phyloP scores from a whole-genome alignment of 23 tunicate species.

The Ciona savignyi region DNA sequence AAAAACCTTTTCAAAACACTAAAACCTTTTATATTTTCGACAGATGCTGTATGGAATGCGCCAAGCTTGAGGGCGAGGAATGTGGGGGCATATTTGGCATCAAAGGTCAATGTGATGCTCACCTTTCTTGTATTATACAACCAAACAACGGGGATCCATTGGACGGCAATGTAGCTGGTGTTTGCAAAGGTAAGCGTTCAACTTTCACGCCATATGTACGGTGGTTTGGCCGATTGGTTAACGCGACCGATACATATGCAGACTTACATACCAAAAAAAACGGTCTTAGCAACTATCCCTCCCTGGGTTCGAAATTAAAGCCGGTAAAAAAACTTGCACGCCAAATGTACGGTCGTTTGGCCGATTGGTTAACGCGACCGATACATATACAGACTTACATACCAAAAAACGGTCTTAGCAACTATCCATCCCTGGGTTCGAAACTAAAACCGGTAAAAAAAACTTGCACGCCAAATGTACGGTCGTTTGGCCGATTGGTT shows the following conservation, averaged over 20 bases:
- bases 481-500: no score
- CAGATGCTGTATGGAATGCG: slow-evolving; percentile 65
- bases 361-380: background rate
- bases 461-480: no score
- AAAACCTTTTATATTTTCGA: slow-evolving; percentile 14
- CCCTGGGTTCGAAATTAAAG: no score
- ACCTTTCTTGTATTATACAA: slow-evolving; percentile 46
- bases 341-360: background rate
- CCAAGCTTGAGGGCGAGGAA: slow-evolving; percentile 22
- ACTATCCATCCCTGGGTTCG: no score
- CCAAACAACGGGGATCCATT: slow-evolving; percentile 21
- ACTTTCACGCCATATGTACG: background rate
- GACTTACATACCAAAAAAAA: no score
- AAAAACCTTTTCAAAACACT: background rate
- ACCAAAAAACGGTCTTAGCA: no score
- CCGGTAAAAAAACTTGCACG: no score
- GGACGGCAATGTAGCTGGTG: slow-evolving; percentile 41
- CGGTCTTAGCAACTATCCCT: no score
- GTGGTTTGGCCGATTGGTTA: no score
- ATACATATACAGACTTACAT: no score
- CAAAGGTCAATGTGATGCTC: slow-evolving; percentile 45
- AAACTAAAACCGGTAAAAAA: no score
- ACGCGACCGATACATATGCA: no score
- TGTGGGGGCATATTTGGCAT: slow-evolving; percentile 63
- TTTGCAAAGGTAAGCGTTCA: slow-evolving; percentile 49